Base-by-base conservation (phyloP, 2,113 vertebrate genomes). In the Odocoileus hemionus region DNA sequence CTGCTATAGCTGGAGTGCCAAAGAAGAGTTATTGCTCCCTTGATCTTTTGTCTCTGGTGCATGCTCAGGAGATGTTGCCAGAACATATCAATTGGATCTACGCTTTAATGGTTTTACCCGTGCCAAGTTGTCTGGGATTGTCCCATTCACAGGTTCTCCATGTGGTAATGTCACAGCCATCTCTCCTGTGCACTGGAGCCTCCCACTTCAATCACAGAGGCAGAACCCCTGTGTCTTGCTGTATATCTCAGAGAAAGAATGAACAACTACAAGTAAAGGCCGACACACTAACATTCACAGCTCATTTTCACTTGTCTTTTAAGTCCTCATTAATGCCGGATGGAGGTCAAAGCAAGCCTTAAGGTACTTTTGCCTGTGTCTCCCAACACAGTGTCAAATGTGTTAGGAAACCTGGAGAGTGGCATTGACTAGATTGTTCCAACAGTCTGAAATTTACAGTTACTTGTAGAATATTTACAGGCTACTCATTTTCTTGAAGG, bases 31-130 rank as follows among this genome's bases (percentile, higher is more conserved):
- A 87, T 15, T 89, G 82, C 30, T 80, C 90, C 87, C 87, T 92
- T 92, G 70, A 89, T 88, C 86, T 89, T 97, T 76, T 84, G 52
- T 94, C 92, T 92, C 83, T 84, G 61, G 61, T 86, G 52, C 60
- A 25, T 19, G 43, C 3, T 57, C 52, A 83, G 58, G 21, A 89
- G 78, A 64, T n/a, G 33, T 10, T 96, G 96, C 89, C 94, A 95
- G 58, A 92, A 88, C 54, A 14, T 54, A 85, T 30, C 57, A 54
- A 30, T 19, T 87, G 87, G 26, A 67, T 86, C 33, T 39, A 25
- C 8, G 33, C 2, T 54, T 21, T 43, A 79, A 58, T 55, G 79
- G 61, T 57, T 92, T 89, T 60, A 47, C 61, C 52, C 25, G 15
- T 84, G 74, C 86, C 67, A 86, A 58, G 33, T 64, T 96, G 70